Evolutionary conservation across 2,797 vertebrate genomes (phyloP).

Genomic region (Oreochromis grahami): DNA sequence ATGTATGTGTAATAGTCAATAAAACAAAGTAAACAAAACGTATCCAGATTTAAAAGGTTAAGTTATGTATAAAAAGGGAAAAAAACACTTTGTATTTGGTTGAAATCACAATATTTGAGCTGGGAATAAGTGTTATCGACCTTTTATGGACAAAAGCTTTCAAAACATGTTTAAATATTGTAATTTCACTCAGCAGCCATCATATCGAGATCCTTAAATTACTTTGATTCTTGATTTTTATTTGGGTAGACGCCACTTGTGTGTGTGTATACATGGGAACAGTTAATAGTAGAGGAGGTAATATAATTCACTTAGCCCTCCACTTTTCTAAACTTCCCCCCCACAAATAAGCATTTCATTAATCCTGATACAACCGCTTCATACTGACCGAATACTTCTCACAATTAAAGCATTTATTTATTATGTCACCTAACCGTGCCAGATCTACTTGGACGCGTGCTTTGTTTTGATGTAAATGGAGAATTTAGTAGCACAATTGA

Average conservation of each 20-base stretch:
- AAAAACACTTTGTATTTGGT: not conserved
- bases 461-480: conserved; percentile 53
- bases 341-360: conserved; percentile 42
- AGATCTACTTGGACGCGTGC: conserved; percentile 27
- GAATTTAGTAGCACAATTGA: conserved; percentile 43
- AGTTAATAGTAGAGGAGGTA: not conserved
- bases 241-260: not conserved
- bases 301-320: not conserved
- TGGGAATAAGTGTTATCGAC: not conserved
- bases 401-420: conserved; percentile 43
- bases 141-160: not conserved
- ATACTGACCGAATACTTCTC: not conserved
- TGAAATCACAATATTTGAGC: not conserved
- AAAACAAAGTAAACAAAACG: not conserved
- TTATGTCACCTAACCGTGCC: conserved; percentile 23
- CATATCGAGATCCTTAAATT: not conserved
- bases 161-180: not conserved
- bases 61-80: not conserved
- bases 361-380: conserved; percentile 9
- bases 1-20: not conserved
- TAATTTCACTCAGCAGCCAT: not conserved
- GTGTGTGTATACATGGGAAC: not conserved
- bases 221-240: not conserved
- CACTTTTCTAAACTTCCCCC: not conserved
- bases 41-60: not conserved